Evolutionary conservation across 2,113 vertebrate species (phyloP).

Genomic region (Azemiops feae): DNA sequence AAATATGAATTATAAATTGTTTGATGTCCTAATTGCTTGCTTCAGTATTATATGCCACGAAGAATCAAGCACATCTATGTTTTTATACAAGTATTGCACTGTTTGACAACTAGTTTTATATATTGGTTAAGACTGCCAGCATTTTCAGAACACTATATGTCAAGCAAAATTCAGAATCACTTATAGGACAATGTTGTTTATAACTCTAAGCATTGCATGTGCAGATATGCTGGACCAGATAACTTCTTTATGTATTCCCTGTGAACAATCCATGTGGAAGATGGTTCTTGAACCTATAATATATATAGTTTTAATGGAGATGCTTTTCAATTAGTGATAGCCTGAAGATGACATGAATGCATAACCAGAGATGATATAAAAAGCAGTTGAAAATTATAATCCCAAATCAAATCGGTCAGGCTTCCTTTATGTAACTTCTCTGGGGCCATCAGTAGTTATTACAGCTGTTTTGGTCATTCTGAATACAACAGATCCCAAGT

Average conservation of each 20-base stretch:
- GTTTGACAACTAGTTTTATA: background rate
- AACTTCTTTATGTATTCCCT: background rate
- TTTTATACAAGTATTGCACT: background rate
- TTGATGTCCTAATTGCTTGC: constrained; percentile 18
- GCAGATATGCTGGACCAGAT: background rate
- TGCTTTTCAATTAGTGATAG: background rate
- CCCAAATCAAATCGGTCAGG: no score
- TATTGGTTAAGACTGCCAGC: background rate
- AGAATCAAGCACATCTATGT: background rate
- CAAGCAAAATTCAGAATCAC: background rate
- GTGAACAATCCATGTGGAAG: background rate
- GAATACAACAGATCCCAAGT: background rate
- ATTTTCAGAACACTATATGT: background rate
- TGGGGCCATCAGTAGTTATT: background rate
- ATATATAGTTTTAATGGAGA: background rate
- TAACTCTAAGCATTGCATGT: background rate
- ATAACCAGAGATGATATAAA: background rate
- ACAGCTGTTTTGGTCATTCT: background rate
- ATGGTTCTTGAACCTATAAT: background rate
- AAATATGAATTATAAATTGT: background rate
- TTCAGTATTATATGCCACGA: constrained; percentile 9
- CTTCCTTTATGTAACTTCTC: background rate
- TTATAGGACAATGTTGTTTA: background rate
- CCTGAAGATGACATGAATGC: background rate
- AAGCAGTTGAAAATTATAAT: background rate